Base-by-base conservation (phyloP, 2,113 vertebrate species). In the Chunga burmeisteri region DNA sequence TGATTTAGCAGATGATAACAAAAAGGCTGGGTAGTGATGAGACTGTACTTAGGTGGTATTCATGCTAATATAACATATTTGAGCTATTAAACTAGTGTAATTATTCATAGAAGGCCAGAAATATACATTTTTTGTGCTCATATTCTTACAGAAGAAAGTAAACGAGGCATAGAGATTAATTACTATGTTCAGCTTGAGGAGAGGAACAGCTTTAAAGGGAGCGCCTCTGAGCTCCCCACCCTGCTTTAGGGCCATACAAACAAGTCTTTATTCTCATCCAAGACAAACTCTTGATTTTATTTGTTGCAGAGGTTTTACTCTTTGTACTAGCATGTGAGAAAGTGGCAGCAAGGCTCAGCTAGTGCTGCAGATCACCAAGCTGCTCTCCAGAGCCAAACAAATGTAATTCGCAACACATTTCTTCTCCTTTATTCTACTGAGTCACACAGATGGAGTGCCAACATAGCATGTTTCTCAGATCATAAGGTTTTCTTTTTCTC, bases 321-420 rank as follows among this genome's bases (percentile, higher is more conserved):
- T 95, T 93, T 91, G 63, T 96, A 77, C 42, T 96, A 55, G 55
- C 87, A 59, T 44, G 52, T 96, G 95, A 95, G 89, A 91, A 93
- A 93, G 95, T 80, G 91, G 93, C 96, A 95, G 66, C 20, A 53
- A 85, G 78, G 81, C 94, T 85, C 81, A 73, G 55, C 84, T 90
- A 89, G 67, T 30, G n/a, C 58, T 96, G 75, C 86, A 95, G 77
- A 95, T 95, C 81, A 80, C 86, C 74, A 86, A 47, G 84, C 91
- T 94, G 71, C 65, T 91, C 84, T 90, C 84, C 47, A 86, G 89
- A 92, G 87, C 84, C 87, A 86, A 82, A 83, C 58, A 72, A 89
- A 89, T 1, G 7, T 96, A 96, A 94, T 96, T 91, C 8, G 21
- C 71, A 86, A 86, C 87, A 94, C 78, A 93, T 96, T 97, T 95